Percentiles rank a stretch among this genome's conserved stretches.
phyloP scores from a whole-genome alignment of 2,797 vertebrate species.

The Meriones psammophilus region DNA sequence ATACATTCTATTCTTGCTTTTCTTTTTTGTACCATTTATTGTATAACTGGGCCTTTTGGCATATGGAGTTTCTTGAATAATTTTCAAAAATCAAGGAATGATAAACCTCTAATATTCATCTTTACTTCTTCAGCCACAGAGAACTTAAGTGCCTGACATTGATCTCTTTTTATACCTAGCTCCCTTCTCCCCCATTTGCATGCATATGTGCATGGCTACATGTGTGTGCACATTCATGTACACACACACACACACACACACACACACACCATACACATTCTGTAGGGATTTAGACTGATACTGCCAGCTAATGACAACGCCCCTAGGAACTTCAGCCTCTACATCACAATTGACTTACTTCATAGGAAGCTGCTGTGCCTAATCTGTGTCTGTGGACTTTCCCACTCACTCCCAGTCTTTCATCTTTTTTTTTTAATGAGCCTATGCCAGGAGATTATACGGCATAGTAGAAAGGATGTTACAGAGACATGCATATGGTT shows the following conservation, averaged over 20 bases:
- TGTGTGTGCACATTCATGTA: not conserved
- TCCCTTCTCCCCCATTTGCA: slow-evolving; percentile 10
- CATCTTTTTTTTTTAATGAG: not conserved
- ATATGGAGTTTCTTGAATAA: slow-evolving; percentile 39
- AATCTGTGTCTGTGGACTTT: not conserved
- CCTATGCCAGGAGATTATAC: not conserved
- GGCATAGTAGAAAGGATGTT: slow-evolving; percentile 20
- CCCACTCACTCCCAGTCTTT: not conserved
- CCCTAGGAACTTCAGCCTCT: not conserved
- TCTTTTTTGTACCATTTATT: slow-evolving; percentile 38
- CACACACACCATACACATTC: not conserved
- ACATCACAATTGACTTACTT: not conserved
- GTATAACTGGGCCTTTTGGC: slow-evolving; percentile 33
- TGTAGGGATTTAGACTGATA: not conserved
- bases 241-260: not conserved
- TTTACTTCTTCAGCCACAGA: not conserved
- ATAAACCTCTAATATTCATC: not conserved
- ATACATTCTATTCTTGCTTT: slow-evolving; percentile 53
- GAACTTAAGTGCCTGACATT: not conserved
- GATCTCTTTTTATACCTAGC: not conserved
- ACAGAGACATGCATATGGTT: not conserved
- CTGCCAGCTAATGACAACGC: not conserved
- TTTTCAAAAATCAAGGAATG: slow-evolving; percentile 26
- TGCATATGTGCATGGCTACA: not conserved
- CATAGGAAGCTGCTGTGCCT: not conserved